Base-by-base conservation (phyloP, 2,113 vertebrate species). In the Varanus komodoensis region DNA sequence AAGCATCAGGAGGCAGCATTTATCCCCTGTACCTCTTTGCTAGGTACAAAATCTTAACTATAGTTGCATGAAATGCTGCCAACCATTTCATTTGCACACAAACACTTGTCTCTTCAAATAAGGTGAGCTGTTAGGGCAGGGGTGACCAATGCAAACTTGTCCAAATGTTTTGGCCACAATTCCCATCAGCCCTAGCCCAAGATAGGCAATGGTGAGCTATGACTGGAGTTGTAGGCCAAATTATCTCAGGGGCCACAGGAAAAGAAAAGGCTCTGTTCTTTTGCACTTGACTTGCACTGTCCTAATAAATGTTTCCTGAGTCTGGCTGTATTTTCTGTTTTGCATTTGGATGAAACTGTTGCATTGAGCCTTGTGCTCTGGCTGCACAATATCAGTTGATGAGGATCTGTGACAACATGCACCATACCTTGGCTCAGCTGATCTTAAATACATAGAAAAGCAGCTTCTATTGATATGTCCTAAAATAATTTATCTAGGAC, bases 331-430 rank as follows among this genome's bases (percentile, higher is more conserved):
- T 78, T 83, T 64, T 64, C 3, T 27, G 5, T 67, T 54, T 86
- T 29, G 0, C 88, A 78, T 85, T 64, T 89, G 21, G 27, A 44
- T 77, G 11, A 29, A 77, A 21, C 38, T 85, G 19, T 86, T 71
- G 29, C 89, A 87, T 69, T 54, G 9, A 14, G 64, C 11, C 91
- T 85, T 80, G 84, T 69, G 54, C 7, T 88, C 38, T 1, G 91
- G 38, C 50, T 85, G 77, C 67, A 89, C 68, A 73, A 52, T 92
- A 92, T 91, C 74, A 89, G 91, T 85, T 32, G 79, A 50, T 86
- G 84, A 81, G 68, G 67, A 90, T 82, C 1, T 23, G 1, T 73
- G 73, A 48, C 17, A 68, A 0, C 17, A 92, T 64, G 3, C 73
- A 83, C 32, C 77, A 75, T 2, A 52, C 48, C 48, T 82, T 38